These are phyloP conservation scores for Drosophila multiciliata DNA, from an alignment of 2,888 invertebrate species.

Conservation along the genomic window DNA sequence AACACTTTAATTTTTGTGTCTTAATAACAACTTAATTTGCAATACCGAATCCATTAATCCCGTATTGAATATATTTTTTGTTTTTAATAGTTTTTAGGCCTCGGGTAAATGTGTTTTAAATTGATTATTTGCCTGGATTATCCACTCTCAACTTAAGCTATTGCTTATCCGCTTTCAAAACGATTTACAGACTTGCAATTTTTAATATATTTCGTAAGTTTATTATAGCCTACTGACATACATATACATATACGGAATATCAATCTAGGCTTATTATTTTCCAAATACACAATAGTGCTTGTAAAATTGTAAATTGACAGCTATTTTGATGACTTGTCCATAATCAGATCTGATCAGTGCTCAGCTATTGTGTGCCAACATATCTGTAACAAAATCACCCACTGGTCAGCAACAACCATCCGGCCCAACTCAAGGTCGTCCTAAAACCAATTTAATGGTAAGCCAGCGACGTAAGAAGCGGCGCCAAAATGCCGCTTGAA, in stretches of 20 bases:
- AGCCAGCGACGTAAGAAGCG: constrained; percentile 61
- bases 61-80: not conserved
- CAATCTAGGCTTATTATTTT: not conserved
- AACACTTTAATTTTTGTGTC: not conserved
- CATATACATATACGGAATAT: constrained; percentile 7
- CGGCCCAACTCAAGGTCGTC: constrained; percentile 22
- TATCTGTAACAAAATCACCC: constrained; percentile 46
- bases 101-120: not conserved
- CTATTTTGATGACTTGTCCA: constrained; percentile 23
- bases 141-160: not conserved
- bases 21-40: not conserved
- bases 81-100: not conserved
- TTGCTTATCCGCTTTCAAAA: constrained; percentile 1
- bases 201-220: constrained; percentile 12
- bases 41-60: not conserved
- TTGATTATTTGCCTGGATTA: constrained; percentile 6
- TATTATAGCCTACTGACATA: not conserved
- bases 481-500: constrained; percentile 63
- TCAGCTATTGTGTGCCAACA: constrained; percentile 16
- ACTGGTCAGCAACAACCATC: constrained; percentile 26
- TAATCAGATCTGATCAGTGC: constrained; percentile 18
- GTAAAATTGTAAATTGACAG: constrained; percentile 8
- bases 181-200: constrained; percentile 18
- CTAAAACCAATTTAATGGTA: constrained; percentile 40
- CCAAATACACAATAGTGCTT: not conserved